These are phyloP conservation scores for Percina caprodes DNA, from an alignment of 2,113 vertebrate genomes.

Conservation along the genomic window DNA sequence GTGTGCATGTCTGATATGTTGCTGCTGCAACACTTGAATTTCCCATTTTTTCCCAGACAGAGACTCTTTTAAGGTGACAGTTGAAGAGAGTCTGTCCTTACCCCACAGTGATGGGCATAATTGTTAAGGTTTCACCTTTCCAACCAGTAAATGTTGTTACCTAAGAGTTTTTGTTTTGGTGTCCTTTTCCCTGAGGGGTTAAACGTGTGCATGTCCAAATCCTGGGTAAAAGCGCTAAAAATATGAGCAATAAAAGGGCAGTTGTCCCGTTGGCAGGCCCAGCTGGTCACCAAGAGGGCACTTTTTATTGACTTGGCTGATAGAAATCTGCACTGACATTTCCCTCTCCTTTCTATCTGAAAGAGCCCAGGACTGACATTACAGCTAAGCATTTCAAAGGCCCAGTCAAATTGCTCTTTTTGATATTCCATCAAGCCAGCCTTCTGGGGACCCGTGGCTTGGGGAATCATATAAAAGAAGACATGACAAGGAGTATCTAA, in stretches of 20 bases:
- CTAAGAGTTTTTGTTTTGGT: constrained; percentile 5
- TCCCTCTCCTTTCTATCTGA: constrained; percentile 75
- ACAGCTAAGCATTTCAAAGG: constrained; percentile 73
- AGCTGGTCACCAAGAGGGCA: constrained; percentile 69
- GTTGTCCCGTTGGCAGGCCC: constrained; percentile 60
- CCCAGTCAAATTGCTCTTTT: constrained; percentile 70
- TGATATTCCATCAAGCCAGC: constrained; percentile 55
- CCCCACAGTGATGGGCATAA: not conserved
- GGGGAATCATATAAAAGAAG: constrained; percentile 41
- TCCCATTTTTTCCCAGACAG: no score
- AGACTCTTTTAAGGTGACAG: not conserved
- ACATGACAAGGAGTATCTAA: constrained; percentile 54
- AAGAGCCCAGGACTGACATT: constrained; percentile 63
- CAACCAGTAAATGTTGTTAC: not conserved
- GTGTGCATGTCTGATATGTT: no score
- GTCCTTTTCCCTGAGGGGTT: not conserved
- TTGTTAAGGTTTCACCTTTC: constrained; percentile 12
- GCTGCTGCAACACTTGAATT: no score
- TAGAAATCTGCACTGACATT: constrained; percentile 83
- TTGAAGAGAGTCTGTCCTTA: not conserved
- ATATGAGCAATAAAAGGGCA: constrained; percentile 52
- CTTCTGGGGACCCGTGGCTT: constrained; percentile 25
- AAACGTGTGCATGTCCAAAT: constrained; percentile 20
- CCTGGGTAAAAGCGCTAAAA: constrained; percentile 34
- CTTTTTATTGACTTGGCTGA: constrained; percentile 68